phyloP scores from a whole-genome alignment of 2,888 invertebrate genomes.

The Hypsopygia costalis region DNA sequence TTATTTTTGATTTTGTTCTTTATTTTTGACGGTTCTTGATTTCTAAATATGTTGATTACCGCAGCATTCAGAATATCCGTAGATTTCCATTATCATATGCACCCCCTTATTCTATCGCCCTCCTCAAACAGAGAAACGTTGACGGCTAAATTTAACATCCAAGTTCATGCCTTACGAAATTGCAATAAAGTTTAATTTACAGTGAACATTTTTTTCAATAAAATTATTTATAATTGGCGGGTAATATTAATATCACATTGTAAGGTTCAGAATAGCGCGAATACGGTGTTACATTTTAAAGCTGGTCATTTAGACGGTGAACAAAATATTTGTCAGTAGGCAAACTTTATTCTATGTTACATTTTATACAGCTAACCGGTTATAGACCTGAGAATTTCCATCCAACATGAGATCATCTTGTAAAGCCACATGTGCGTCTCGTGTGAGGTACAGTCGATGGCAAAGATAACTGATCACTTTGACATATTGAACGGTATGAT shows the following conservation, averaged over 20 bases:
- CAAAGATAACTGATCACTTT: no score
- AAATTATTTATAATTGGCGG: conserved; percentile 22
- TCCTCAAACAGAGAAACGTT: not conserved
- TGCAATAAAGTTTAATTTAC: conserved; percentile 5
- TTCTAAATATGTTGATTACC: no score
- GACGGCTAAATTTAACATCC: not conserved
- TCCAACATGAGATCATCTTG: no score
- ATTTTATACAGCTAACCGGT: no score
- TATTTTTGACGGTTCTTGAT: no score
- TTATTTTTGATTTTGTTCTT: no score
- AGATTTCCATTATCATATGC: not conserved
- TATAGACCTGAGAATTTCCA: no score
- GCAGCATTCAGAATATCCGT: no score
- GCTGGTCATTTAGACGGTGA: not conserved
- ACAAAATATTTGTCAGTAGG: not conserved
- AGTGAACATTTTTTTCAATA: conserved; percentile 13
- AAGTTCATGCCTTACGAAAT: not conserved
- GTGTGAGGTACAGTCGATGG: no score
- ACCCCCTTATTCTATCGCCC: not conserved
- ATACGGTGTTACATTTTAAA: conserved; percentile 8
- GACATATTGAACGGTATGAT: no score
- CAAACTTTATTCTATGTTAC: no score
- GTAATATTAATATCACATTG: conserved; percentile 21
- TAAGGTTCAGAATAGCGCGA: conserved; percentile 19
- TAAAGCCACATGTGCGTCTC: no score